phyloP scores from a whole-genome alignment of 1,140 invertebrate species.

The Drosophila insularis region DNA sequence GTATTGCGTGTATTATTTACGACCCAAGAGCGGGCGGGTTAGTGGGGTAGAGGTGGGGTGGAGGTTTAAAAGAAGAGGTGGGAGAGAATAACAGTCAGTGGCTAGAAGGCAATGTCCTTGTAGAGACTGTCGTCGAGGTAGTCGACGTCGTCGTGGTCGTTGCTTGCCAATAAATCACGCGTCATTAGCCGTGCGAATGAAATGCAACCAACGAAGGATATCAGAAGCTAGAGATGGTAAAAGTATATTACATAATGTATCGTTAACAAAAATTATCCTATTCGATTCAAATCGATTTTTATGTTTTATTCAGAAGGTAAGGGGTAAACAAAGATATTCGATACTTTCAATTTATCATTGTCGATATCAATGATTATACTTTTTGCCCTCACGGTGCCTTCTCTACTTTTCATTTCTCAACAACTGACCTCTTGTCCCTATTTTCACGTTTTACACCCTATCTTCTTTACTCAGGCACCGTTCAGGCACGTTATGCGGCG shows the following conservation, averaged over 20 bases:
- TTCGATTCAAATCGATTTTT: too few relatives aligned
- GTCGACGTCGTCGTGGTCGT: conserved; percentile 43
- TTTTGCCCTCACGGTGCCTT: neutral
- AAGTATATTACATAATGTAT: neutral
- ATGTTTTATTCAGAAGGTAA: too few relatives aligned
- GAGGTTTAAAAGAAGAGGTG: neutral
- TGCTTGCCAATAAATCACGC: conserved; percentile 76
- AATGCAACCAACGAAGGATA: conserved; percentile 17
- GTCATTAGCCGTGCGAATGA: conserved; percentile 62
- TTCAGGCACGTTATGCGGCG: conserved; percentile 22
- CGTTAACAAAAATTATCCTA: too few relatives aligned
- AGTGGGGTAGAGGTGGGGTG: neutral
- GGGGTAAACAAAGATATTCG: too few relatives aligned
- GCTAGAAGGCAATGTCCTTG: conserved; percentile 37
- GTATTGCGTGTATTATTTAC: conserved; percentile 78
- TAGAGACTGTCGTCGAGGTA: conserved; percentile 48
- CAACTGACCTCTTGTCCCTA: conserved; percentile 55
- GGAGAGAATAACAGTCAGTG: conserved; percentile 5
- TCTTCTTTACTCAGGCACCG: neutral
- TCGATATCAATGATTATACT: neutral
- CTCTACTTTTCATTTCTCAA: conserved; percentile 2
- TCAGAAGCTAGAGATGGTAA: conserved; percentile 39
- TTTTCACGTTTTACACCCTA: neutral
- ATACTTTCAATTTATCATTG: too few relatives aligned
- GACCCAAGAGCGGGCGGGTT: conserved; percentile 31